Conservation (phyloP, 2,797 vertebrate genomes). For the Gymnopithys bicolor region DNA sequence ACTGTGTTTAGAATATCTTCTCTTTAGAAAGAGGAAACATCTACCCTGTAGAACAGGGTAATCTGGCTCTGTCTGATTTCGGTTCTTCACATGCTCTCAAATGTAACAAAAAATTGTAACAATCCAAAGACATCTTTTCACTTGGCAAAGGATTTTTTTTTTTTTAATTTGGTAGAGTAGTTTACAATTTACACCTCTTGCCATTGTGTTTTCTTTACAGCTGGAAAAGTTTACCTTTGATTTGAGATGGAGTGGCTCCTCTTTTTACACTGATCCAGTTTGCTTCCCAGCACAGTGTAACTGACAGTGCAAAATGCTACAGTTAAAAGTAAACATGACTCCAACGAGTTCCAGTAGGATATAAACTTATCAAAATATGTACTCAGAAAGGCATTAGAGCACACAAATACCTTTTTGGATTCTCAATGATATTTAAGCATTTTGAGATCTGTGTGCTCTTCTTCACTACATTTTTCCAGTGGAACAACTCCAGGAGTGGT, state of each 20-base stretch:
- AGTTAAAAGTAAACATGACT: neutral
- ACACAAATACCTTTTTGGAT: neutral
- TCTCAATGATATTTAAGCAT: neutral
- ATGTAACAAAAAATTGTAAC: neutral
- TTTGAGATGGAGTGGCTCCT: neutral
- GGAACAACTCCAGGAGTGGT: neutral
- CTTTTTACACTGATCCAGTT: neutral
- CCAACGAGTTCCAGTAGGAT: neutral
- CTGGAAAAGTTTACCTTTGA: neutral
- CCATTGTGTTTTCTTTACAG: neutral
- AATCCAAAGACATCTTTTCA: neutral
- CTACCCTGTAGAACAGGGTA: neutral
- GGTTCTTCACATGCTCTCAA: neutral
- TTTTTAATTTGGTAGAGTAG: neutral
- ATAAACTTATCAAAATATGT: neutral
- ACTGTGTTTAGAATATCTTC: neutral
- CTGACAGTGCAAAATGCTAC: neutral
- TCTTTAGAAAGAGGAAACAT: neutral
- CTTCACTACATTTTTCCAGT: neutral
- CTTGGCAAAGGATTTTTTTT: neutral
- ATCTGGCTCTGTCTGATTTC: neutral
- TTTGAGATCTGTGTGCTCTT: neutral
- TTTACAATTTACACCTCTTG: neutral
- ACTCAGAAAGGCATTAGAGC: neutral
- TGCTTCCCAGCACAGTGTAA: neutral